Evolutionary conservation across 2,888 invertebrate species (phyloP).

Genomic region (Fragum fragum): DNA sequence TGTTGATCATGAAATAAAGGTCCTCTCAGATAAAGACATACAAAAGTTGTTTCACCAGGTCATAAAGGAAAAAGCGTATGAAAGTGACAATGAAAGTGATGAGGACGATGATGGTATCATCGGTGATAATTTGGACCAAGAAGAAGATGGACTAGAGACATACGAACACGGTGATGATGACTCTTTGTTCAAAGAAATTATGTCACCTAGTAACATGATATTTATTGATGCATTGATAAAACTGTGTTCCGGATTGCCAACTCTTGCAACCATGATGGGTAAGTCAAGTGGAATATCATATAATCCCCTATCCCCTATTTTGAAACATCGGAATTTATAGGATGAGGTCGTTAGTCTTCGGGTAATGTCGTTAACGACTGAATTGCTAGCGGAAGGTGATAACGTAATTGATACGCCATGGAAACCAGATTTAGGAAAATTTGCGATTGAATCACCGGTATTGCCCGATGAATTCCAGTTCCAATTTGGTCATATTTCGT

Average conservation of each 20-base stretch:
- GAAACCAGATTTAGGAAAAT: no score
- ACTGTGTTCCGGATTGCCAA: constrained; percentile 16
- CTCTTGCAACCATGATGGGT: constrained; percentile 3
- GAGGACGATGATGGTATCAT: not conserved
- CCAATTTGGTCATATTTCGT: no score
- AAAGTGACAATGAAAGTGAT: not conserved
- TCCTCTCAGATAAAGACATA: not conserved
- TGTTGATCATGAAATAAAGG: not conserved
- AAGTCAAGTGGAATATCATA: no score
- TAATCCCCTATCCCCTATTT: no score
- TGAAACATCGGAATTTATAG: no score
- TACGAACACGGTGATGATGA: not conserved
- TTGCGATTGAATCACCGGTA: no score
- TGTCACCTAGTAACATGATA: not conserved
- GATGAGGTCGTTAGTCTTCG: no score
- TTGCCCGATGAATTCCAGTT: no score
- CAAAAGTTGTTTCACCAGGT: not conserved
- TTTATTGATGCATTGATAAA: not conserved
- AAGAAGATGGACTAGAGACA: not conserved
- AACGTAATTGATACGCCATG: no score
- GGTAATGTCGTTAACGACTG: no score
- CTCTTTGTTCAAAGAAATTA: not conserved
- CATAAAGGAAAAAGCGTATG: not conserved
- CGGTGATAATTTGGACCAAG: not conserved
- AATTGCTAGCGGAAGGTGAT: no score